A percentile compares a stretch with the other conserved stretches of the same genome.
phyloP scores from a whole-genome alignment of 2,888 invertebrate genomes.

The Lathronympha strigana region DNA sequence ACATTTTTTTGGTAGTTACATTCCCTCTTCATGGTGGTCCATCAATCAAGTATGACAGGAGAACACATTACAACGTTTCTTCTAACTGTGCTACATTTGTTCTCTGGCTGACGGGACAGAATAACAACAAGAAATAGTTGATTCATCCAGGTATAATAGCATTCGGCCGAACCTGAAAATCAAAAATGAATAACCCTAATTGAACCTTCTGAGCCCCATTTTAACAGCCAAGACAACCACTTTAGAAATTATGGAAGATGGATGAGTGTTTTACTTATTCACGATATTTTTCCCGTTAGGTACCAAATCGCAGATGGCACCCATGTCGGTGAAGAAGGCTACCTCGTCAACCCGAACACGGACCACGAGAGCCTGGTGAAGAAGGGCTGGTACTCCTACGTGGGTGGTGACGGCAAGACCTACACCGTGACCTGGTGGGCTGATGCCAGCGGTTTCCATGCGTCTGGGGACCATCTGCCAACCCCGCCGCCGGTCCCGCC shows the following conservation, averaged over 20 bases:
- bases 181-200: too few relatives aligned
- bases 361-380: conserved; percentile 74
- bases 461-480: conserved; percentile 76
- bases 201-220: too few relatives aligned
- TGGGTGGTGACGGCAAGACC: conserved; percentile 69
- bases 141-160: too few relatives aligned
- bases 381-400: conserved; percentile 78
- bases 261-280: neutral
- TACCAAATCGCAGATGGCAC: conserved; percentile 77
- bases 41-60: too few relatives aligned
- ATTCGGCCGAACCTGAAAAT: too few relatives aligned
- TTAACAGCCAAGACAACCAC: neutral
- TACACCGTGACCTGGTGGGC: conserved; percentile 79
- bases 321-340: conserved; percentile 76
- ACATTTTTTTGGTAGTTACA: too few relatives aligned
- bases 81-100: too few relatives aligned
- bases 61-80: too few relatives aligned
- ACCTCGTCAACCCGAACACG: conserved; percentile 64
- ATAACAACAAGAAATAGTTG: too few relatives aligned
- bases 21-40: too few relatives aligned
- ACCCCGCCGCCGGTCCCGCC: conserved; percentile 71
- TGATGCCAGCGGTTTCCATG: conserved; percentile 77
- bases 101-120: too few relatives aligned
- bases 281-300: conserved; percentile 51
- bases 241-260: too few relatives aligned